Conservation (phyloP, 2,113 vertebrate species). For the Calonectris borealis region DNA sequence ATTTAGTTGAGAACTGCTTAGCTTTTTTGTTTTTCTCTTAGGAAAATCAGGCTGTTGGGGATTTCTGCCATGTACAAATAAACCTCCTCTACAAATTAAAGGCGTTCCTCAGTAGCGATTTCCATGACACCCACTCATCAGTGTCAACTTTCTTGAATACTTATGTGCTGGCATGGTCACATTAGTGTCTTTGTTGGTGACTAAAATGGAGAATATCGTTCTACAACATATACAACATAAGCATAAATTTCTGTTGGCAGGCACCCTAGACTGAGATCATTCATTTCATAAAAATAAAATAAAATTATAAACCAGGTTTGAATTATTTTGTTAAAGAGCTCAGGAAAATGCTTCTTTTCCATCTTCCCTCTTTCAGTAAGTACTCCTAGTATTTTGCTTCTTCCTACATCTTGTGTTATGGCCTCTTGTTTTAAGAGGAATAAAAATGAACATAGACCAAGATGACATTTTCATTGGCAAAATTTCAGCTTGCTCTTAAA, state of each 20-base stretch:
- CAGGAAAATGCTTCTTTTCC: not conserved
- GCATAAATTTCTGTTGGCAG: not conserved
- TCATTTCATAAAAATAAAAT: not conserved
- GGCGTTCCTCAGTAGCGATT: not conserved
- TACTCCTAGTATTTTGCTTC: not conserved
- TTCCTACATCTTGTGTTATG: accelerated
- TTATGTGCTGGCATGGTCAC: not conserved
- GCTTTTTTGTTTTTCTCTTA: not conserved
- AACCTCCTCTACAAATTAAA: not conserved
- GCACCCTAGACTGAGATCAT: not conserved
- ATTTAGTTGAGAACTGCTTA: not conserved
- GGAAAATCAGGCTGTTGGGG: not conserved
- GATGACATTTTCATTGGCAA: not conserved
- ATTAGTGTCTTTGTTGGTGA: not conserved
- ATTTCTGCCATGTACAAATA: not conserved
- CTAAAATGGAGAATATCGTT: not conserved
- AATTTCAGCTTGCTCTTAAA: not conserved
- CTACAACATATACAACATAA: not conserved
- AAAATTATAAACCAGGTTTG: not conserved
- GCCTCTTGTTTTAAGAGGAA: not conserved
- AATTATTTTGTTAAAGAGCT: not conserved
- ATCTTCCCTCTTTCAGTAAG: not conserved
- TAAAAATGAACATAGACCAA: not conserved
- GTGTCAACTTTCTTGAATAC: not conserved
- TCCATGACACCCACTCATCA: not conserved